These are phyloP conservation scores for Nymphicus hollandicus DNA, from an alignment of 2,113 vertebrate species.

Conservation along the genomic window DNA sequence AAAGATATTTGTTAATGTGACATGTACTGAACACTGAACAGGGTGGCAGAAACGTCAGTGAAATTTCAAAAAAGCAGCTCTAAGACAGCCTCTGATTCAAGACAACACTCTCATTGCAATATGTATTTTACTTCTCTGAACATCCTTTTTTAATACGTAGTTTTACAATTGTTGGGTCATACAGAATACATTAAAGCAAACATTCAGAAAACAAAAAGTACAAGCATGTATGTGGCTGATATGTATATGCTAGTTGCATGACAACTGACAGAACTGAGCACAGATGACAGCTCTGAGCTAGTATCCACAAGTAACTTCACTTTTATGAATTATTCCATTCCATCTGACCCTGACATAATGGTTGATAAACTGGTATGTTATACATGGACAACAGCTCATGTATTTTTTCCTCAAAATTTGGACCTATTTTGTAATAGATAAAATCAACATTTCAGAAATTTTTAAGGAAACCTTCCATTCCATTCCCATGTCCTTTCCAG, in stretches of 20 bases:
- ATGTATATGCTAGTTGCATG: background rate
- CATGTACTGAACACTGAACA: background rate
- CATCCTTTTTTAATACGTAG: conserved; percentile 14
- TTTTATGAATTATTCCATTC: background rate
- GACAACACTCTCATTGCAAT: background rate
- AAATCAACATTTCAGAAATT: conserved; percentile 8
- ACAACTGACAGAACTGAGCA: conserved; percentile 3
- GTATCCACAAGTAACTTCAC: background rate
- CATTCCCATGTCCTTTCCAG: background rate
- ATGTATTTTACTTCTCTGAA: background rate
- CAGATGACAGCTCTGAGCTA: background rate
- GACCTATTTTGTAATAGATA: background rate
- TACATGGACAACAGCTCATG: background rate
- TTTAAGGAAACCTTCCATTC: background rate
- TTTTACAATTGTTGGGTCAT: conserved; percentile 17
- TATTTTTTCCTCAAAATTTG: background rate
- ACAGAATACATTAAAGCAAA: conserved; percentile 35
- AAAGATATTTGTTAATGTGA: background rate
- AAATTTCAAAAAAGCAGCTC: background rate
- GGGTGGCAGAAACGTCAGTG: background rate
- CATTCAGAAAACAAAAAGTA: conserved; percentile 10
- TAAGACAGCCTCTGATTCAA: background rate
- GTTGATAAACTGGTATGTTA: background rate
- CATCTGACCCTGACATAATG: background rate
- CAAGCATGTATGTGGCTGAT: background rate